Conservation (phyloP, 2,888 invertebrate species). For the Lasioglossum malachurum region DNA sequence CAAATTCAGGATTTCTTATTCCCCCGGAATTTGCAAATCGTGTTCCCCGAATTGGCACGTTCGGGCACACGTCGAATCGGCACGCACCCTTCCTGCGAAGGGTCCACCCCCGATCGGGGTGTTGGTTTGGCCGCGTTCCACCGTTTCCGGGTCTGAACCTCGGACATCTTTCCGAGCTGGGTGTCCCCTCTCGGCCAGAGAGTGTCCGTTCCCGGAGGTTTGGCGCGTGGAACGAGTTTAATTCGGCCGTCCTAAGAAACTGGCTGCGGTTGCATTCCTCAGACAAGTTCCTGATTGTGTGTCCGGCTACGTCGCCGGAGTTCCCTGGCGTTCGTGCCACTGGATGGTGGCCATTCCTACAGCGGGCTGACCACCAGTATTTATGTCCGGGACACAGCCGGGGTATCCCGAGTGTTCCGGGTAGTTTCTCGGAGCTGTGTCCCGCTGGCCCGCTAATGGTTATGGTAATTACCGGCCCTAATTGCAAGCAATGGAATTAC, state of each 20-base stretch:
- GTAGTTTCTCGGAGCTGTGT: slow-evolving; percentile 77
- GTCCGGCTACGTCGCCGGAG: slow-evolving; percentile 78
- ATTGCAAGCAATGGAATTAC: slow-evolving; percentile 85
- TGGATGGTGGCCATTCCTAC: slow-evolving; percentile 76
- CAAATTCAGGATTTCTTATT: not conserved
- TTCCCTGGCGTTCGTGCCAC: slow-evolving; percentile 74
- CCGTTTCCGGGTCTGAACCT: slow-evolving; percentile 57
- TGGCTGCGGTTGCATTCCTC: slow-evolving; percentile 84
- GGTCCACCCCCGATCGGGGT: slow-evolving; percentile 2
- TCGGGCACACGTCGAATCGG: slow-evolving; percentile 27
- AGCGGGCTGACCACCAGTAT: slow-evolving; percentile 82
- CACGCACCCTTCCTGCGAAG: slow-evolving; percentile 2
- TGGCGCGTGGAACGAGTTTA: slow-evolving; percentile 82
- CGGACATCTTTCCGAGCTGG: slow-evolving; percentile 61
- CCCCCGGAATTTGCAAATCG: slow-evolving; percentile 29
- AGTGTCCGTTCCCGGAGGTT: slow-evolving; percentile 72
- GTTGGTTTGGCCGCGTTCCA: slow-evolving; percentile 62
- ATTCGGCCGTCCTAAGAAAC: slow-evolving; percentile 84
- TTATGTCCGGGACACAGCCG: slow-evolving; percentile 81
- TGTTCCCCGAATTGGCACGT: not conserved
- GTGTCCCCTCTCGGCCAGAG: slow-evolving; percentile 52
- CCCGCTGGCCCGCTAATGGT: slow-evolving; percentile 82
- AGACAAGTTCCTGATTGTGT: slow-evolving; percentile 85
- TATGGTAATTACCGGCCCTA: slow-evolving; percentile 85
- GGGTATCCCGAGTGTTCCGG: slow-evolving; percentile 75